Percentiles rank a stretch among this genome's conserved stretches.
phyloP scores from a whole-genome alignment of 53 echinoderm and acorn worm species.

The Stichopus horrens region DNA sequence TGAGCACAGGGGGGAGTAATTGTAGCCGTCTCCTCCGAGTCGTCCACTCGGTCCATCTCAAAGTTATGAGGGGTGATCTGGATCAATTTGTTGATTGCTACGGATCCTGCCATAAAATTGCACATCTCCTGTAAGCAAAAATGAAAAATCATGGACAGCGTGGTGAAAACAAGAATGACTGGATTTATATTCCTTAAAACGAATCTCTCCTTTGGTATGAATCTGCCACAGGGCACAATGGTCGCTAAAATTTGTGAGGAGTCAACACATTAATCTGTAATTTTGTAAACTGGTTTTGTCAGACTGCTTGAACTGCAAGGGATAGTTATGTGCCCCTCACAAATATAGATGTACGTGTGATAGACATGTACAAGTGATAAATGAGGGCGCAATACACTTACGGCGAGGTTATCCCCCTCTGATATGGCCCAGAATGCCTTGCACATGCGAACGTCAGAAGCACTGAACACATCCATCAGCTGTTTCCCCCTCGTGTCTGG shows the following conservation, averaged over 20 bases:
- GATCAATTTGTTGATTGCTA: constrained; percentile 95
- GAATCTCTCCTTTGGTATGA: too few relatives aligned
- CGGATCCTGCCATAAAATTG: constrained; percentile 86
- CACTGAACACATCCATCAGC: constrained; percentile 84
- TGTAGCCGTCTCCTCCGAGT: constrained; percentile 69
- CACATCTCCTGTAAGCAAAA: constrained; percentile 80
- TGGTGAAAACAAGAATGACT: background rate
- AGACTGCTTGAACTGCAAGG: too few relatives aligned
- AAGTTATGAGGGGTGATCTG: constrained; percentile 99
- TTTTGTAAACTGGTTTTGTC: too few relatives aligned
- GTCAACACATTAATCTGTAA: too few relatives aligned
- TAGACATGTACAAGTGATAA: too few relatives aligned
- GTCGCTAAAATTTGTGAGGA: too few relatives aligned
- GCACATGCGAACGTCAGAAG: constrained; percentile 88
- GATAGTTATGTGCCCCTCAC: too few relatives aligned
- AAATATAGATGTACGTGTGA: too few relatives aligned
- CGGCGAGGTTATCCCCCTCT: constrained; percentile 88
- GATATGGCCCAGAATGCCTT: constrained; percentile 98
- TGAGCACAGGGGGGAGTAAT: constrained; percentile 98
- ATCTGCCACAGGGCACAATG: too few relatives aligned
- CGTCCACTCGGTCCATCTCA: constrained; percentile 77
- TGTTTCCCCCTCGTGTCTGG: constrained; percentile 88
- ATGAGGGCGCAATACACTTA: constrained; percentile 42
- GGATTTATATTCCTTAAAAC: background rate
- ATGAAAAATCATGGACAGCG: background rate